Evolutionary conservation across 2,888 invertebrate genomes (phyloP), one percentile per base, ranked within the genome.

Genomic region (Ormyrus thymus): DNA sequence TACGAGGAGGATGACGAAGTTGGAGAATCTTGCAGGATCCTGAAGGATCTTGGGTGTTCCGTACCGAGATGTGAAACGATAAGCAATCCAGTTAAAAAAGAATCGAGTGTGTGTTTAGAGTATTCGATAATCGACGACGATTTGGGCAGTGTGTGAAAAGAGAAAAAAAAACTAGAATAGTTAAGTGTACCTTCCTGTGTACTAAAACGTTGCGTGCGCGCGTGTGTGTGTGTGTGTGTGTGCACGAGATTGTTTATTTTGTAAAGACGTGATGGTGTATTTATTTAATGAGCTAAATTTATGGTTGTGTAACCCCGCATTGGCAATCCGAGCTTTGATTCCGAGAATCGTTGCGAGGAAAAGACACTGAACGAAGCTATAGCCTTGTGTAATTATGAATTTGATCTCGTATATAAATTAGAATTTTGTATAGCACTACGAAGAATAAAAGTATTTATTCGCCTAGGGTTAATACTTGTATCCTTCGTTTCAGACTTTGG

Each of bases 51-150:
- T 58, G 6, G 68, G 50, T 10, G 56, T 70, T 69, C 61, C 68
- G 76, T 79, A 72, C 79, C 76, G 76, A 69, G 79, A 79, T 64
- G 68, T 79, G 76, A 70, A 79, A 79, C 71, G 79, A 79, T 58
- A 79, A 79, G 79, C 76, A 76, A 79, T 76, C 48, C 66, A 71
- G 78, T 43, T 77, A 53, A 77, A 62, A 45, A 13, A 9, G 15
- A 29, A 43, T 7, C 10, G 71, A 62, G 45, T 62, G 45, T 45
- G 65, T 50, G 56, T 65, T 62, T 29, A 29, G 29, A 48, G 10
- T 56, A 50, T 56, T 29, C 53, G 65, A 73, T 58, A 11, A 70
- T 15, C 48, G 58, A 56, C 48, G 69, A 71, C 48, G 70, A 29
- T 29, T 29, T 29, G 29, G 29, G 4, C 29, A 4, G 29, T 29